phyloP scores from a whole-genome alignment of 2,797 vertebrate genomes.

The Natrix natrix region DNA sequence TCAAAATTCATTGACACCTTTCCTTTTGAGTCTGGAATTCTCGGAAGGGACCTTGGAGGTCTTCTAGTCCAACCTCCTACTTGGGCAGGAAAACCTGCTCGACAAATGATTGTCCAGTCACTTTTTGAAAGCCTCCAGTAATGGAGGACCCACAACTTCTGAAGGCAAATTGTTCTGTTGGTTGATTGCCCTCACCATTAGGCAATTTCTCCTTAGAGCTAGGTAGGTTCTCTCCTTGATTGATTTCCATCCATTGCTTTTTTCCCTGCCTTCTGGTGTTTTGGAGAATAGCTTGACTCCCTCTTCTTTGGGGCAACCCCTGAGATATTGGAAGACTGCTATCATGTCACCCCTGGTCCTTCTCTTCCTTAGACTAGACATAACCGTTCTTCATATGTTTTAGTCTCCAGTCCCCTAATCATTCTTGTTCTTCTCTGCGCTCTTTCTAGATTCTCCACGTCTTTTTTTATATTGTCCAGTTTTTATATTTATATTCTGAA shows the following conservation, averaged over 20 bases:
- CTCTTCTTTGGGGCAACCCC: background rate
- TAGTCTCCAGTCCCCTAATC: background rate
- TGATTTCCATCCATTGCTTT: background rate
- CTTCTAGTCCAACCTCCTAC: background rate
- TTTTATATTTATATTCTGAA: background rate
- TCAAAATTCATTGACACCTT: background rate
- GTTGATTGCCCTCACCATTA: background rate
- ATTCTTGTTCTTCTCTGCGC: background rate
- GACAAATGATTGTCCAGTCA: background rate
- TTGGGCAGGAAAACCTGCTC: background rate
- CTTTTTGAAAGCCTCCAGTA: background rate
- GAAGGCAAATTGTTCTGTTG: background rate
- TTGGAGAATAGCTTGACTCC: background rate
- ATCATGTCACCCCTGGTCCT: background rate
- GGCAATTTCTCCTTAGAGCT: background rate
- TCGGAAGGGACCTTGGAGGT: background rate
- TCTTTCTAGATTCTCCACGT: background rate
- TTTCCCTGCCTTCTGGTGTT: background rate
- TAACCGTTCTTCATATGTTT: background rate
- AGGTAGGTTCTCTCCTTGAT: background rate
- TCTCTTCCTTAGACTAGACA: background rate
- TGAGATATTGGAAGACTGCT: background rate
- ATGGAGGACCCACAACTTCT: background rate
- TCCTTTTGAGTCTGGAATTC: background rate
- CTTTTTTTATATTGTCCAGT: background rate